phyloP scores from a whole-genome alignment of 2,888 invertebrate species.

The Gasteruption jaculator region DNA sequence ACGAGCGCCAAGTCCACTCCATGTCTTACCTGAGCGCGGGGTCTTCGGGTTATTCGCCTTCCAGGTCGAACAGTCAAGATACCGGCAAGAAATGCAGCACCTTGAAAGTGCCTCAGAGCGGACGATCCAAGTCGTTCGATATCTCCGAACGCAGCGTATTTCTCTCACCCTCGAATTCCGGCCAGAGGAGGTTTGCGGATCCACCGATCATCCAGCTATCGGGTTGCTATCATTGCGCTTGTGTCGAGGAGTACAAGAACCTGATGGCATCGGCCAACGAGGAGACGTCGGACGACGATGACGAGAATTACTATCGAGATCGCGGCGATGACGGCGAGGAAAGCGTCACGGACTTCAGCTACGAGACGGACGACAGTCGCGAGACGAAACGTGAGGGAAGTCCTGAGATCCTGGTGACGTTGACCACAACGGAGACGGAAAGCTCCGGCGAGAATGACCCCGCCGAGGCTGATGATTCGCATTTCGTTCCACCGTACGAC shows the following conservation, averaged over 20 bases:
- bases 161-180: slow-evolving; percentile 4
- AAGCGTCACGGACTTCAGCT: neutral
- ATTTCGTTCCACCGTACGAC: neutral
- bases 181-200: slow-evolving; percentile 44
- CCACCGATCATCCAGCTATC: slow-evolving; percentile 63
- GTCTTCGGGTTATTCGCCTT: slow-evolving; percentile 41
- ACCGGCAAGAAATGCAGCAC: slow-evolving; percentile 28
- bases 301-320: slow-evolving; percentile 20
- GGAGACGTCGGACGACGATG: slow-evolving; percentile 30
- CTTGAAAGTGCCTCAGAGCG: slow-evolving; percentile 64
- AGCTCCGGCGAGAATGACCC: slow-evolving; percentile 16
- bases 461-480: slow-evolving; percentile 51
- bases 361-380: slow-evolving; percentile 13
- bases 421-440: slow-evolving; percentile 27
- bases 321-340: slow-evolving; percentile 23
- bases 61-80: slow-evolving; percentile 34
- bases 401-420: slow-evolving; percentile 41
- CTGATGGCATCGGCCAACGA: slow-evolving; percentile 52
- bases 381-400: slow-evolving; percentile 34
- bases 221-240: slow-evolving; percentile 73
- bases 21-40: slow-evolving; percentile 22
- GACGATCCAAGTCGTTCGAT: slow-evolving; percentile 77
- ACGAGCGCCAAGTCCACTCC: slow-evolving; percentile 28
- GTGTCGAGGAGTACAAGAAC: slow-evolving; percentile 69
- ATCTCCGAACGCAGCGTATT: slow-evolving; percentile 61